Conservation (phyloP, 2,113 vertebrate genomes). For the Prionailurus viverrinus region DNA sequence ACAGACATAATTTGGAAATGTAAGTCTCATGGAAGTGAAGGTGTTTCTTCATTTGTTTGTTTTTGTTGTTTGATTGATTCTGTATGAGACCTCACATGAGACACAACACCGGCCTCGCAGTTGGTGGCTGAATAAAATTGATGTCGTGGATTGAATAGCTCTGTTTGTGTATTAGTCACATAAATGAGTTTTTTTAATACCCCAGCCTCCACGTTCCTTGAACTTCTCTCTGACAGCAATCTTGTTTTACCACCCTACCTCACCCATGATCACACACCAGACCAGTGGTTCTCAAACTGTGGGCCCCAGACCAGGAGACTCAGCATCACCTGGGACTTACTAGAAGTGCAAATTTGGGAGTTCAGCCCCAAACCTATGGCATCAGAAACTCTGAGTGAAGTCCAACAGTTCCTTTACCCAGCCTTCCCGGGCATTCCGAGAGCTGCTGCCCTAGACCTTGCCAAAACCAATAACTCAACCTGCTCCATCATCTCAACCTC, state of each 20-base stretch:
- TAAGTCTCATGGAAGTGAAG: background rate
- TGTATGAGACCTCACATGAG: background rate
- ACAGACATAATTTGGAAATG: slow-evolving; percentile 35
- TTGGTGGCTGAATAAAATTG: background rate
- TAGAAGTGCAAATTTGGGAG: background rate
- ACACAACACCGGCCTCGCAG: background rate
- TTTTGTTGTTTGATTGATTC: background rate
- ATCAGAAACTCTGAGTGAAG: background rate
- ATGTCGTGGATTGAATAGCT: background rate
- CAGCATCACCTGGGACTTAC: background rate
- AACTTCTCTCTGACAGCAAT: background rate
- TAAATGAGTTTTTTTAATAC: background rate
- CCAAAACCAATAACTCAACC: background rate
- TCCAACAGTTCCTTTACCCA: background rate
- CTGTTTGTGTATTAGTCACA: background rate
- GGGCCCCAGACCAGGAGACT: background rate
- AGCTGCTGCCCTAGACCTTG: background rate
- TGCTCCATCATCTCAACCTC: background rate
- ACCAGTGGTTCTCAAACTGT: background rate
- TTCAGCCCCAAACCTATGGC: background rate
- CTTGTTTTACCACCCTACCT: background rate
- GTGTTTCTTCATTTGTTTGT: background rate
- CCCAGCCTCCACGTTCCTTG: background rate
- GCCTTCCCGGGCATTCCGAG: background rate
- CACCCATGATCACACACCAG: background rate